phyloP scores from a whole-genome alignment of 2,888 invertebrate species.

The Prosapia bicincta region DNA sequence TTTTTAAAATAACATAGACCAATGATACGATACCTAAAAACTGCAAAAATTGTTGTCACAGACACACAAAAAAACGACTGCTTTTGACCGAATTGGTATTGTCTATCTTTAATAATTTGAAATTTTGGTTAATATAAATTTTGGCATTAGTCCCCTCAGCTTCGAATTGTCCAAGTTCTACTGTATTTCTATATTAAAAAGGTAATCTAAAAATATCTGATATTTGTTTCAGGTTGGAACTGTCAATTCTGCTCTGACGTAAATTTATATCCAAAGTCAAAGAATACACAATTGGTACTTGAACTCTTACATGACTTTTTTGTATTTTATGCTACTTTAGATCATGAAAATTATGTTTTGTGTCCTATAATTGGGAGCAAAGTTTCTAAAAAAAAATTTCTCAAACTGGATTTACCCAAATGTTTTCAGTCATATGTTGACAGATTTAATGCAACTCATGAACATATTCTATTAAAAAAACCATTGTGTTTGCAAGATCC shows the following conservation, averaged over 20 bases:
- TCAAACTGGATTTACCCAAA: neutral
- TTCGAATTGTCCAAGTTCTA: too few relatives aligned
- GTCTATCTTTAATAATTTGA: too few relatives aligned
- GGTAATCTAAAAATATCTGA: too few relatives aligned
- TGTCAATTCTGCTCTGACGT: neutral
- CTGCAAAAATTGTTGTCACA: too few relatives aligned
- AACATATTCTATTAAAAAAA: neutral
- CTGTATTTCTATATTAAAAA: too few relatives aligned
- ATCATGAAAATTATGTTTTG: neutral
- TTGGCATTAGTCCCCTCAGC: too few relatives aligned
- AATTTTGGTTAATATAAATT: too few relatives aligned
- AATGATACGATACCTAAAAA: too few relatives aligned
- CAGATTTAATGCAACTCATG: neutral
- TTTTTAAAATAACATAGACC: too few relatives aligned
- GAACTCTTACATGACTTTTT: conserved; percentile 5
- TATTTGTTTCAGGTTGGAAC: neutral
- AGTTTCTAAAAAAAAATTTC: neutral
- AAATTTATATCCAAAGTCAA: neutral
- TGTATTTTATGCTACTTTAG: neutral
- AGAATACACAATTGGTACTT: neutral
- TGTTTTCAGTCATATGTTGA: neutral
- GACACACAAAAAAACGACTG: too few relatives aligned
- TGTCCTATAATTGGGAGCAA: neutral
- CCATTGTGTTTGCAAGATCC: conserved; percentile 5
- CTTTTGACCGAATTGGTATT: too few relatives aligned